phyloP scores from a whole-genome alignment of 2,888 invertebrate genomes.

The Temnothorax ravouxi region DNA sequence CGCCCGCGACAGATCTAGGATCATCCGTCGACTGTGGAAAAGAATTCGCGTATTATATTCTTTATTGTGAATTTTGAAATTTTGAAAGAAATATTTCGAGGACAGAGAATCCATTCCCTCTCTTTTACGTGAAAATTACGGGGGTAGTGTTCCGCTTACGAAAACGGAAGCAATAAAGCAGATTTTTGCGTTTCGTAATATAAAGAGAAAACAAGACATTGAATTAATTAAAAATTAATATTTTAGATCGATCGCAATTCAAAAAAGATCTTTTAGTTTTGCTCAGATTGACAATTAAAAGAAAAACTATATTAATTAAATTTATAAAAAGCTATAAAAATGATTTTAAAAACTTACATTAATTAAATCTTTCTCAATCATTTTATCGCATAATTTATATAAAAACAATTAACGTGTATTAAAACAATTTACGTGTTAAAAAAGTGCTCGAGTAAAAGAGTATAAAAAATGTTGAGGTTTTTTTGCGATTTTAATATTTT shows the following conservation, averaged over 20 bases:
- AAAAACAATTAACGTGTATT: not conserved
- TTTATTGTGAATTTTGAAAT: not conserved
- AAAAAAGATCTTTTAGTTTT: no score
- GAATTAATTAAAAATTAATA: not conserved
- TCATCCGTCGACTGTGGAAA: not conserved
- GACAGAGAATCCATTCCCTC: not conserved
- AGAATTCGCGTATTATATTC: slow-evolving; percentile 17
- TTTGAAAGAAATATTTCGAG: not conserved
- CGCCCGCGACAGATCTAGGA: not conserved
- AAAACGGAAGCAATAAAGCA: not conserved
- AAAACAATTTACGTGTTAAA: not conserved
- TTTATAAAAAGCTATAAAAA: not conserved
- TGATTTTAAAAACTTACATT: not conserved
- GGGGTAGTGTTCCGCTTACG: not conserved
- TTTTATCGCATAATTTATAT: not conserved
- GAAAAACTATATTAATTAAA: not conserved
- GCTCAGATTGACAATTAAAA: not conserved
- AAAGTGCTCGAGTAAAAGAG: not conserved
- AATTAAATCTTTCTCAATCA: not conserved
- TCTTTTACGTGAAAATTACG: not conserved
- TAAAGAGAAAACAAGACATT: not conserved
- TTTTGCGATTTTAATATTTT: not conserved
- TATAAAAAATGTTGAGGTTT: not conserved
- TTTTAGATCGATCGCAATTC: not conserved
- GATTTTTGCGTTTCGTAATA: not conserved